Evolutionary conservation across 2,797 vertebrate genomes (phyloP), one percentile per base, ranked within the genome.

Genomic region (Betta splendens): DNA sequence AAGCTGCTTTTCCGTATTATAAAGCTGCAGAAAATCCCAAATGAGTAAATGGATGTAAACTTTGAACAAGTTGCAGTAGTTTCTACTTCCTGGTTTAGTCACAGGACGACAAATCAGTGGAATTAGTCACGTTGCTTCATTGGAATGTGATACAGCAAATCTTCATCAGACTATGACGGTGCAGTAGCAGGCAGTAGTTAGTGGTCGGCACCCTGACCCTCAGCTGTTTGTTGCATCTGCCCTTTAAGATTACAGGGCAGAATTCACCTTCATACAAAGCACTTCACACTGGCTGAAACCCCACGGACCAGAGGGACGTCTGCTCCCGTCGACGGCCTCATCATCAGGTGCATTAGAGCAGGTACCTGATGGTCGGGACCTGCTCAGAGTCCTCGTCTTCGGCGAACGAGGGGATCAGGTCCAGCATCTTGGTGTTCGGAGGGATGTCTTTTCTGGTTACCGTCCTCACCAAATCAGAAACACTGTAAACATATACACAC

Each of bases 381-480:
- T 1, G n/a, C 25, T 84, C 73, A 38, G 77, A 88, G 28, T 91
- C 80, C 0, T 91, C 80, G 0, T 89, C 93, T 51, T 95, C 93
- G 6, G 48, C 51, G 55, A 97, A 91, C 0, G 89, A 82, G 0
- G 91, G 81, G 4, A 69, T 4, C 29, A 93, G 45, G 67, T 92
- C 91, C 80, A 98, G 83, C 64, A 92, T 77, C 63, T 37, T 78
- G 64, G 49, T 79, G 38, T 76, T 54, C 0, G 52, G 57, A 18
- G 90, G 81, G 32, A 88, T 80, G 7, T 79, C 51, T 0, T 1
- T 33, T 66, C 51, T 86, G 23, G 88, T 90, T 47, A 79, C 86
- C 28, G 2, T 66, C 37, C 22, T 53, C 67, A 90, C 88, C 75
- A 88, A 32, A 2, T 92, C 85, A 3, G 88, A 94, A 75, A 98